A percentile compares a stretch with the other conserved stretches of the same genome.
phyloP scores from a whole-genome alignment of 1,140 invertebrate species.

The Macrobrachium rosenbergii region DNA sequence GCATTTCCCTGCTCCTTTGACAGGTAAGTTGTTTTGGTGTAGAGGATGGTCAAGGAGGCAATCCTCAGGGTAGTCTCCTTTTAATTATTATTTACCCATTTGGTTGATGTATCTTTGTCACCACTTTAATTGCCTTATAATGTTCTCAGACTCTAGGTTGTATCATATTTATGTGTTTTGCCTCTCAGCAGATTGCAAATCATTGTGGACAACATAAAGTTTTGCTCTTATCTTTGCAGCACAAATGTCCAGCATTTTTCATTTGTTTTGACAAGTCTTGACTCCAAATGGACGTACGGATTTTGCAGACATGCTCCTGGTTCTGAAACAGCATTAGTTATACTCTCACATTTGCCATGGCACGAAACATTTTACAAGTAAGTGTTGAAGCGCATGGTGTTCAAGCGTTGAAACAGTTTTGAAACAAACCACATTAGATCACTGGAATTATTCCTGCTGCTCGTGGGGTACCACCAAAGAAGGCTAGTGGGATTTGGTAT shows the following conservation, averaged over 20 bases:
- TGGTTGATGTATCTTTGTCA: neutral
- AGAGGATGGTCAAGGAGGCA: neutral
- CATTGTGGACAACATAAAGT: neutral
- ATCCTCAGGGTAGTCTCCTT: too few species aligned
- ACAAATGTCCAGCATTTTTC: slow-evolving; percentile 86
- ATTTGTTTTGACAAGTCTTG: slow-evolving; percentile 92
- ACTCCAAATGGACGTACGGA: slow-evolving; percentile 96
- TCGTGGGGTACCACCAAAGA: too few species aligned
- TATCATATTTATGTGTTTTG: neutral
- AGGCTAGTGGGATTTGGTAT: too few species aligned
- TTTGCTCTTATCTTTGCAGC: slow-evolving; percentile 72
- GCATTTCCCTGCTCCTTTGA: slow-evolving; percentile 86
- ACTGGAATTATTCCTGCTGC: too few species aligned
- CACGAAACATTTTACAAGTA: slow-evolving; percentile 93
- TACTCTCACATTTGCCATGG: slow-evolving; percentile 92
- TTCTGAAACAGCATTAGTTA: slow-evolving; percentile 81
- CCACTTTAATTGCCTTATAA: neutral
- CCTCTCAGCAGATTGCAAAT: too few species aligned
- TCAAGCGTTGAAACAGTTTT: slow-evolving; percentile 69
- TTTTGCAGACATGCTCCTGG: slow-evolving; percentile 93
- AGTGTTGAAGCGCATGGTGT: neutral
- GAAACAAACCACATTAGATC: neutral
- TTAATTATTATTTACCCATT: neutral
- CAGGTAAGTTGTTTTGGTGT: slow-evolving; percentile 76
- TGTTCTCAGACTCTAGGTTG: neutral